Base-by-base conservation (phyloP, 2,888 invertebrate species). In the Epinotia bilunana region DNA sequence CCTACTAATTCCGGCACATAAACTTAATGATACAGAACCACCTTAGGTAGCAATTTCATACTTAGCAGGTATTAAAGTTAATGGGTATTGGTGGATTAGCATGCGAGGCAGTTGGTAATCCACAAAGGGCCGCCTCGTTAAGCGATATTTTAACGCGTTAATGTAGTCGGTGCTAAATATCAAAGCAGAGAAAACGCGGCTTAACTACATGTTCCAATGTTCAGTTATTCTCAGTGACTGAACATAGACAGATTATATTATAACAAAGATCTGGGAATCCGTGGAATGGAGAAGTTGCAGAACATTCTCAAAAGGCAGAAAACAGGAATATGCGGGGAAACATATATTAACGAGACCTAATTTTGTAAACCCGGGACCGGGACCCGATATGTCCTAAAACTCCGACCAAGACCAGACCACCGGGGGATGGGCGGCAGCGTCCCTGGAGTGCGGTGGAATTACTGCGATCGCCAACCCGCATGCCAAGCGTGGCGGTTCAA, bases 91-190 rank as follows among this genome's bases (percentile, higher is more conserved):
- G 61, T 53, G 70, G 62, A 71, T 71, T 62, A 62, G 33, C 28
- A 55, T n/a, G 53, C 20, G 55, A 67, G 43, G 43, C 39, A 39
- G 39, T 23, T 33, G 33, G 28, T 71, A 62, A 71, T 71, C 70
- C 62, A 62, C 70, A 71, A 71, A 71, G 70, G 1, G 49, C 70
- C 61, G 70, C 28, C 70, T 70, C 49, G 70, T 70, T 69, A 60
- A 70, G 70, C 49, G 18, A 33, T 71, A 62, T 71, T 53, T 70
- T 70, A 33, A 61, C 49, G 49, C 49, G 28, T 46, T 61, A 28
- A 57, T 57, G 20, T 55, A 5, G 33, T 13, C 49, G 33, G 68
- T 39, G n/a, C 39, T 28, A 39, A 20, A 58, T 58, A 43, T 64
- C 18, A 20, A 63, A 49, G 64, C 23, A 64, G 18, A 62, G 33